Evolutionary conservation across 2,113 vertebrate species (phyloP), one percentile per base, ranked within the genome.

Genomic region (Rhinolophus sinicus): DNA sequence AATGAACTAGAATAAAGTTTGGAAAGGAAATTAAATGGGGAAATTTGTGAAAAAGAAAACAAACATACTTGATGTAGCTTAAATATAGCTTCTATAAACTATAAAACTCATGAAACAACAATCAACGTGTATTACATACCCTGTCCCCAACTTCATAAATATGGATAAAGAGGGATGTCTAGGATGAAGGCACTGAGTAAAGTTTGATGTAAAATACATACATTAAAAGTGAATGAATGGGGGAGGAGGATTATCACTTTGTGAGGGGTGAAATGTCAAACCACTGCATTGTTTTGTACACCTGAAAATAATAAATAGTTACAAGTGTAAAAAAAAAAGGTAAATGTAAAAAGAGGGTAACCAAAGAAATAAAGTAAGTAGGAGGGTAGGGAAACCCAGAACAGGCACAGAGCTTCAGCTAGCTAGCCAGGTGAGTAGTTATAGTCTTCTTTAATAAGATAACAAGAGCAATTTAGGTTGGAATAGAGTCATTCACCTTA

Each of bases 401-500:
- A 94, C 14, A 85, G 18, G n/a, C 22, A 44, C n/a, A 86, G 47
- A 69, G 38, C 67, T 75, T 62, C 50, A 44, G 1, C 44, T 40
- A 44, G 1, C 52, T 11, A 65, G 52, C 35, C 35, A 65, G 44
- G 28, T 28, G 28, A 95, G 44, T 13, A 67, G 30, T 65, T 19
- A 21, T 15, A 30, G 58, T 81, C 83, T 76, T 83, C 92, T 65
- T 73, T 67, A 90, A 62, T 67, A 95, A 50, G 28, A 47, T 86
- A 77, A 86, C 33, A 44, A 65, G 22, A 90, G n/a, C 89, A 93
- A 86, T 77, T 96, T 28, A 47, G 22, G 38, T 82, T 75, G 47
- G 22, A 94, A 93, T 72, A 90, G 62, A 94, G 67, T 91, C 56
- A 94, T 64, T 69, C 65, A 73, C 67, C 80, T 94, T 93, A 82